Evolutionary conservation across 1,140 invertebrate species (phyloP), one percentile per base, ranked within the genome.

Genomic region (Maniola jurtina): DNA sequence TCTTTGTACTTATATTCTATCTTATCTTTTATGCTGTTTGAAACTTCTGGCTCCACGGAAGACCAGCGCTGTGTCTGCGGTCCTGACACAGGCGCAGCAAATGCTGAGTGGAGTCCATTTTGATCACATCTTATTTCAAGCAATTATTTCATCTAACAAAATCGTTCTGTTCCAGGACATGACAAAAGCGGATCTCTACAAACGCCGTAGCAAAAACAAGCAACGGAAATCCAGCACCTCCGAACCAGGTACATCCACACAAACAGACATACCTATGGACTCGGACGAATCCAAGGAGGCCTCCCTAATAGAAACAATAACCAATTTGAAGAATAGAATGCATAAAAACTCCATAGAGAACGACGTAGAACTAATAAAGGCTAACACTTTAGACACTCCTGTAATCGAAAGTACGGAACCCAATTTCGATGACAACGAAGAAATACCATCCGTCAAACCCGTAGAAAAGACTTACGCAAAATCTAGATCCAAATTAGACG

Each of bases 121-220:
- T n/a, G n/a, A n/a, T n/a, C n/a, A n/a, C n/a, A n/a, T n/a, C n/a
- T n/a, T n/a, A n/a, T n/a, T n/a, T n/a, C n/a, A n/a, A n/a, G n/a
- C n/a, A n/a, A n/a, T n/a, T n/a, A n/a, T n/a, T n/a, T 25, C 4
- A 25, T 25, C 13, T 45, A 13, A 45, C 11, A n/a, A 45, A 45
- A 45, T 45, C 13, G 1, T 1, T 45, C 0, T 45, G 63, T 73
- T 64, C 0, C 77, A 90, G 88, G 88, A 90, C 68, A 90, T 90
- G 88, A 90, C 86, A 40, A 88, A 90, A 80, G 88, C 88, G 0
- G 86, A 90, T 13, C 76, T 90, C 0, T 90, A 90, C 77, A 89
- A 90, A 59, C 81, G 88, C 0, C 76, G 88, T 6, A 82, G 73
- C 66, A 90, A 90, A 66, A 89, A 82, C 75, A 89, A 87, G 58